Conservation (phyloP, 1,140 invertebrate species). For the Yoshiicerus persimilis region DNA sequence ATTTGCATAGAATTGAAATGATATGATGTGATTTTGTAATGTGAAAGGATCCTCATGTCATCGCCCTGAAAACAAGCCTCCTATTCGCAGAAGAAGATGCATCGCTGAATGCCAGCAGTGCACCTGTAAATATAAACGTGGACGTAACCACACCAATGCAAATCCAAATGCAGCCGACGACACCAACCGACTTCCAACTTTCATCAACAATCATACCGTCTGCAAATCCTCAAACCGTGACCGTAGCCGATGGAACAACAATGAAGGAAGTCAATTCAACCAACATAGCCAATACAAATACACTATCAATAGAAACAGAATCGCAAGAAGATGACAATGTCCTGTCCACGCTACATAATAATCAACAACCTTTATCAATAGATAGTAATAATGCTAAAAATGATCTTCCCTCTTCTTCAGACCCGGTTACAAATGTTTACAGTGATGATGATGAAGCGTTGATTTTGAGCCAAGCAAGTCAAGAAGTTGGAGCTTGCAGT, state of each 20-base stretch:
- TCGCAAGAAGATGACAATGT: background rate
- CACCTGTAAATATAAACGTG: background rate
- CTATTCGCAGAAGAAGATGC: background rate
- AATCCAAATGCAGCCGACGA: background rate
- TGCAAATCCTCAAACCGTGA: background rate
- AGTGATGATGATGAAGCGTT: background rate
- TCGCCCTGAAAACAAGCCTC: background rate
- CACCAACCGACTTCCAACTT: background rate
- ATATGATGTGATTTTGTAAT: background rate
- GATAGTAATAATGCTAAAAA: background rate
- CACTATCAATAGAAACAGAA: background rate
- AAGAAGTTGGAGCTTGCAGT: background rate
- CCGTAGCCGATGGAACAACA: background rate
- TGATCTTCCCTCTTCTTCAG: background rate
- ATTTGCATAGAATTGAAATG: background rate
- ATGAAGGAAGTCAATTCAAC: background rate
- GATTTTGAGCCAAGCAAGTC: background rate
- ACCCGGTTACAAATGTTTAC: background rate
- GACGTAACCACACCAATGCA: background rate
- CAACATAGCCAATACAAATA: background rate
- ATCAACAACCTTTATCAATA: background rate
- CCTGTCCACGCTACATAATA: background rate
- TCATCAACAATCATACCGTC: background rate
- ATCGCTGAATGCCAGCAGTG: background rate
- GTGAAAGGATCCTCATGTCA: background rate